These are phyloP conservation scores for Popillia japonica DNA, from an alignment of 1,140 invertebrate species.

Conservation along the genomic window DNA sequence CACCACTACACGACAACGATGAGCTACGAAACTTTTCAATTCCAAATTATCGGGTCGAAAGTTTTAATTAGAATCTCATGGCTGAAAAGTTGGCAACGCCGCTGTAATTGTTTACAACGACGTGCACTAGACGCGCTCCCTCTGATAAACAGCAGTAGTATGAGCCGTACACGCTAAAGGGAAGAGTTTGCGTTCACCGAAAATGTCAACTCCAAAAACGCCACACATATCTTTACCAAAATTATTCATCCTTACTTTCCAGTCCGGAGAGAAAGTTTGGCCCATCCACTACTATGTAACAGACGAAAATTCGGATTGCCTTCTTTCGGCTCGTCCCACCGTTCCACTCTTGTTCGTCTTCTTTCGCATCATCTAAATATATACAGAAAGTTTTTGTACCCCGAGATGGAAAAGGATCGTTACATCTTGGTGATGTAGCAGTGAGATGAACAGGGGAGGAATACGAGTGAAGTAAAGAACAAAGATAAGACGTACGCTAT, in stretches of 20 bases:
- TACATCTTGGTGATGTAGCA: background rate
- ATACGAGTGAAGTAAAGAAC: background rate
- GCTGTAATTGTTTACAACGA: conserved; percentile 1
- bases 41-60: background rate
- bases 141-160: background rate
- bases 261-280: background rate
- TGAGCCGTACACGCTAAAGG: background rate
- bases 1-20: background rate
- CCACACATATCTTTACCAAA: background rate
- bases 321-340: background rate
- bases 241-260: background rate
- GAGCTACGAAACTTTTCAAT: conserved; percentile 6
- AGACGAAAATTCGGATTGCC: background rate
- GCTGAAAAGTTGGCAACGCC: conserved; percentile 17
- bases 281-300: background rate
- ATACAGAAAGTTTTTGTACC: background rate
- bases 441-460: background rate
- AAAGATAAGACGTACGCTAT: background rate
- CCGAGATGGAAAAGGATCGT: background rate
- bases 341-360: background rate
- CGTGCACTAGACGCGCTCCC: background rate
- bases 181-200: background rate
- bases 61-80: conserved; percentile 28
- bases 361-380: background rate
- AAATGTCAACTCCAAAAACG: background rate